Percentiles rank a stretch among this genome's conserved stretches.
Conservation (phyloP, 1,140 invertebrate species). For the Pseudomyrmex flavicornis region DNA sequence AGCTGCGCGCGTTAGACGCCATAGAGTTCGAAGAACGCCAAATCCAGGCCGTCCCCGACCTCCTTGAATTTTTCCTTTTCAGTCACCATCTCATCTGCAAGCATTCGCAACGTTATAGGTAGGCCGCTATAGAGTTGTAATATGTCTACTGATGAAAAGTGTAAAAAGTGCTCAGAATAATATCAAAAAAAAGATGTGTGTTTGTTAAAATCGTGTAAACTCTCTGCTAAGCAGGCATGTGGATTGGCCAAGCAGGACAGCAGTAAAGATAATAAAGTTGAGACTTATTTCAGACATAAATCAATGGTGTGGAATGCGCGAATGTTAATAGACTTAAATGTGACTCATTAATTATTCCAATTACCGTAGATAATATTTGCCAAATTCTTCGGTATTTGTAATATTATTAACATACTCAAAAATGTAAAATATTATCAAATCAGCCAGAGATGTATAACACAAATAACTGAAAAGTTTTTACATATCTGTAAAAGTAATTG, state of each 20-base stretch:
- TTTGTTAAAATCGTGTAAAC: slow-evolving; percentile 28
- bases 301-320: background rate
- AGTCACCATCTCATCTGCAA: slow-evolving; percentile 98
- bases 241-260: background rate
- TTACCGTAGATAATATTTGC: background rate
- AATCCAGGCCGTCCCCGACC: slow-evolving; percentile 99
- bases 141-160: background rate
- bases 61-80: slow-evolving; percentile 99
- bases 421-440: background rate
- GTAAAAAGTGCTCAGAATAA: background rate
- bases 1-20: slow-evolving; percentile 87
- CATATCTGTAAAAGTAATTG: slow-evolving; percentile 1
- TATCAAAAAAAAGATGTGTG: background rate
- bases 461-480: slow-evolving; percentile 6
- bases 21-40: slow-evolving; percentile 98
- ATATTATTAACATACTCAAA: background rate
- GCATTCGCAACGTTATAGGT: slow-evolving; percentile 72
- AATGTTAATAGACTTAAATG: slow-evolving; percentile 8
- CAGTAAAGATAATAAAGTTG: slow-evolving; percentile 6
- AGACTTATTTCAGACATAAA: background rate
- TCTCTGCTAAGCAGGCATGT: background rate
- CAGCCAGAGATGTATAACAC: background rate
- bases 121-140: background rate
- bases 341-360: background rate
- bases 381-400: background rate